phyloP scores from a whole-genome alignment of 2,797 vertebrate genomes.

The Hyperoplus immaculatus region DNA sequence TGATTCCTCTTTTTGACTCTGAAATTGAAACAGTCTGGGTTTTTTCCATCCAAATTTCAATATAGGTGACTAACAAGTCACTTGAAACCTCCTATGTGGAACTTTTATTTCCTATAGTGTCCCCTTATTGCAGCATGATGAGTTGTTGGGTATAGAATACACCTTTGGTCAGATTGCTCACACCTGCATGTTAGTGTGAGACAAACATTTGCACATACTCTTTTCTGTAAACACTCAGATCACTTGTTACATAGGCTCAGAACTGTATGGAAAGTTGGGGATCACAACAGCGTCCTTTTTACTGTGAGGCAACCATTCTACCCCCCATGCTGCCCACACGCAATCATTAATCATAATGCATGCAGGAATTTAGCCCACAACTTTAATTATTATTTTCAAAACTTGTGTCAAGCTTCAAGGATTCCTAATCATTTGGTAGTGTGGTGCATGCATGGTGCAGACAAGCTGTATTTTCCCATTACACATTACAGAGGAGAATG shows the following conservation, averaged over 20 bases:
- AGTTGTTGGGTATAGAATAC: background rate
- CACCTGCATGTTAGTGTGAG: conserved; percentile 17
- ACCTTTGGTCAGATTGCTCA: conserved; percentile 1
- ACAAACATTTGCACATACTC: conserved; percentile 31
- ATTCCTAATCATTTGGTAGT: conserved; percentile 52
- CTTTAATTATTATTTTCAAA: conserved; percentile 56
- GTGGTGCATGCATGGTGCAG: conserved; percentile 20
- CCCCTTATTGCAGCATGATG: background rate
- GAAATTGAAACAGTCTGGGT: too few species aligned
- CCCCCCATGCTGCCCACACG: conserved; percentile 5
- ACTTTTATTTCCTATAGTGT: background rate
- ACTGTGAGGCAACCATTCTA: conserved; percentile 10
- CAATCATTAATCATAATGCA: conserved; percentile 29
- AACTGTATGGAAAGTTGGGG: conserved; percentile 17
- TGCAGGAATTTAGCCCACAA: conserved; percentile 55
- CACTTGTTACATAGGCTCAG: conserved; percentile 35
- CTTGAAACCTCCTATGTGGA: background rate
- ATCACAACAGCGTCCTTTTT: conserved; percentile 8
- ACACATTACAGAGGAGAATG: conserved; percentile 4
- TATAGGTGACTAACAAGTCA: background rate
- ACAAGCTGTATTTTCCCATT: conserved; percentile 58
- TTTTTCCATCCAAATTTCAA: background rate
- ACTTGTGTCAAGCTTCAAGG: conserved; percentile 60
- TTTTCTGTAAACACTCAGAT: conserved; percentile 46
- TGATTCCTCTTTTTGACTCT: background rate